Evolutionary conservation across 2,113 vertebrate species (phyloP), one percentile per base, ranked within the genome.

Genomic region (Petaurus breviceps): DNA sequence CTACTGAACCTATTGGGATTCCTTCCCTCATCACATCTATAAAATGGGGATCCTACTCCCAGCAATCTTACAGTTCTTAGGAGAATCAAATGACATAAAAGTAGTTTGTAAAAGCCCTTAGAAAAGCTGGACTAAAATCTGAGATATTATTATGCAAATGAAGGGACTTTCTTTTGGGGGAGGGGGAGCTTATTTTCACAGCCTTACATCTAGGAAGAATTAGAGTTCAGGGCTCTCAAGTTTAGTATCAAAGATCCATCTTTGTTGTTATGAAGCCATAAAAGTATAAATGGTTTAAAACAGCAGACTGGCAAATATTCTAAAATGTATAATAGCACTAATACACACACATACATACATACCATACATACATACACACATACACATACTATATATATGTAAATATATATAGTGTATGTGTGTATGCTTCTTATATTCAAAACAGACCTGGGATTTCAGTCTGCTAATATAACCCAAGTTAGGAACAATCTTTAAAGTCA

Each of bases 281-380:
- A 89, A 95, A 84, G 47, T 92, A 92, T 8, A 51, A 16, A 90
- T 50, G 91, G 14, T 14, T 91, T 91, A 90, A 91, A 93, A 52
- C 16, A 94, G 52, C 25, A 94, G 50, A 26, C 12, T 19, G 10
- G 47, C 43, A 93, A 94, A 94, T 92, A n/a, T 61, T 94, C n/a
- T 61, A 93, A 96, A 95, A 96, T 96, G 77, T 47, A 68, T 94
- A 97, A 97, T 31, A 90, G 84, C 90, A 37, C 8, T 31, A 31
- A 28, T 11, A 57, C 11, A 31, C 31, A 57, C 3, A 61, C 31
- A 31, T 0, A 57, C 3, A 57, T 57, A 57, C 24, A 28, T 10
- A 57, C 31, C n/a, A n/a, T n/a, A n/a, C n/a, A n/a, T n/a, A n/a
- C n/a, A n/a, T n/a, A 11, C 14, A 31, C 31, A 57, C 28, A 61